Evolutionary conservation across 2,113 vertebrate species (phyloP), one percentile per base, ranked within the genome.

Genomic region (Myotis davidii): DNA sequence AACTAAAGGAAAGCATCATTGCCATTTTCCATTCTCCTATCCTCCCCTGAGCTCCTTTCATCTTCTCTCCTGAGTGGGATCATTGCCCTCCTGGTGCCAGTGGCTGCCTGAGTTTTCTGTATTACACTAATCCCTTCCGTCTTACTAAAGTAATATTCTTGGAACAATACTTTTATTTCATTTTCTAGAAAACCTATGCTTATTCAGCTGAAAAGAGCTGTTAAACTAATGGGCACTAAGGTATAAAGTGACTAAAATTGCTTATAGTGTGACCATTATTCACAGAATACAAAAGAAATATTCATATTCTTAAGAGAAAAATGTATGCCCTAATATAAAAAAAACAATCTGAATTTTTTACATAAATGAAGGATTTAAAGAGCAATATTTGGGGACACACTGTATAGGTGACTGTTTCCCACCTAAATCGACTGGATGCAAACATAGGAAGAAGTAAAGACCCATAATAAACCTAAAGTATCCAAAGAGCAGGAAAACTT

Each of bases 251-350:
- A 42, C 20, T 64, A 70, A 77, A 88, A 88, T 67, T 39, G 23
- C 50, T 69, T 77, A 45, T 3, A 27, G 9, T n/a, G 1, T 39
- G 54, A 59, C 48, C 42, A 83, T 76, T 72, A 85, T 4, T 91
- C 16, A 86, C 9, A 72, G 32, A 56, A 70, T 27, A 34, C 18
- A 5, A 88, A 72, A 64, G 73, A 81, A 29, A 25, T 79, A 54
- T 39, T 93, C 74, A 42, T 42, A 61, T 83, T 64, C 89, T 84
- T 72, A 64, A 92, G 81, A 34, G 25, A 18, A 78, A 96, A 81
- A 65, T 29, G 0, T 81, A 73, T 69, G 29, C 3, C 25, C 89
- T 70, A 34, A 85, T 37, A 21, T 76, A 42, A 88, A 74, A 64
- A 64, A 81, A n/a, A 8, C 18, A 67, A 81, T 61, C 7, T 72